Evolutionary conservation across 2,888 invertebrate species (phyloP), one percentile per base, ranked within the genome.

Genomic region (Timema cristinae): DNA sequence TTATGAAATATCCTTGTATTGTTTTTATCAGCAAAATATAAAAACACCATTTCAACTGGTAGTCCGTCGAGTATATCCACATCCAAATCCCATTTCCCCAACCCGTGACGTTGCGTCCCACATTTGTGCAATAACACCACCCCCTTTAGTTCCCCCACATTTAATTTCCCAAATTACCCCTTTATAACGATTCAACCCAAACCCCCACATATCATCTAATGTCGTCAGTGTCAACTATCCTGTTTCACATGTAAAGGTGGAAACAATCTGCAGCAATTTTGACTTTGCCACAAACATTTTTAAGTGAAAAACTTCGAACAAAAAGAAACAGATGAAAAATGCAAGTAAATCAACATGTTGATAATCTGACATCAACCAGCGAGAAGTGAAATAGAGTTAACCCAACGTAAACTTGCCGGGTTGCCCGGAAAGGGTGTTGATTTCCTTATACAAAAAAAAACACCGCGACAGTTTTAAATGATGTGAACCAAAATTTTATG

Each of bases 221-320:
- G 63, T 63, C 1, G 63, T 11, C 32, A 63, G 63, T 63, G 48
- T 48, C 6, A 32, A 63, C 63, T 63, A 10, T 63, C 0, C 6
- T 7, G 16, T 63, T 63, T 63, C 63, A 63, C 63, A 63, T 32
- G 10, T 1, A 63, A 48, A 63, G 5, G 56, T 7, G 63, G 32
- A 63, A 2, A 6, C 56, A 56, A 56, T 56, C 7, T 56, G 56
- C 56, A 56, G 5, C 32, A 4, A 2, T 63, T 63, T 32, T 63
- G 63, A 7, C 63, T 11, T 63, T 48, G 11, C 47, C 63, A 63
- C 47, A 63, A 63, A 63, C 63, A 63, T 16, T 63, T 48, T 63
- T 1, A 56, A 1, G 11, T 9, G 7, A n/a, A 56, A 2, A 56
- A 5, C n/a, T 13, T 2, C 56, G n/a, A 15, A 11, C 9, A 63